Evolutionary conservation across 2,113 vertebrate genomes (phyloP).

Genomic region (Chionis minor): DNA sequence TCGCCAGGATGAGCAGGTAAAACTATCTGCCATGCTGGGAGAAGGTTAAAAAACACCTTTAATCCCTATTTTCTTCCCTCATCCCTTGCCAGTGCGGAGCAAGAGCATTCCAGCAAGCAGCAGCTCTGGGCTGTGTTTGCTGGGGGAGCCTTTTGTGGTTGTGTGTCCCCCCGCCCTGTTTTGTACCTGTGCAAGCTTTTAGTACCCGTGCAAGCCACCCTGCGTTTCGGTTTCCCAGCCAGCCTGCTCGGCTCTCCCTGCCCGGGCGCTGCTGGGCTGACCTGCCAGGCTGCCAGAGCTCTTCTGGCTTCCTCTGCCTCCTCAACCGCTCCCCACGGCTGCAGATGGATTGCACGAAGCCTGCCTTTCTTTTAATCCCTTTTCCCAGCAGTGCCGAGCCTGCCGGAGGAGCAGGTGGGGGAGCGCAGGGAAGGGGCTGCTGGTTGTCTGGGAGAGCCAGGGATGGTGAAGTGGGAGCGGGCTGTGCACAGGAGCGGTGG

Average conservation of each 20-base stretch:
- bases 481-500: background rate
- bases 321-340: background rate
- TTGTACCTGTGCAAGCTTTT: background rate
- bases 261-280: background rate
- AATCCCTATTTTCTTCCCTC: background rate
- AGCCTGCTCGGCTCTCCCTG: background rate
- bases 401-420: background rate
- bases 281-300: background rate
- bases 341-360: background rate
- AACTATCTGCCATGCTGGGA: background rate
- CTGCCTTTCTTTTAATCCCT: background rate
- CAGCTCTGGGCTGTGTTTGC: background rate
- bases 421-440: background rate
- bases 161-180: background rate
- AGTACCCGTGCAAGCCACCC: background rate
- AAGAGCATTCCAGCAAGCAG: background rate
- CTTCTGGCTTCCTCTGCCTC: background rate
- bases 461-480: background rate
- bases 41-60: background rate
- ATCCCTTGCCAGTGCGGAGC: background rate
- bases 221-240: rapidly evolving
- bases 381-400: background rate
- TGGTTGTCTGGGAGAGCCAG: background rate
- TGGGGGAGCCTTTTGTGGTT: background rate
- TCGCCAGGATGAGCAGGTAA: background rate